Percentiles rank a stretch among this genome's conserved stretches.
These are phyloP conservation scores for Drosophila miranda DNA, from an alignment of 1,140 invertebrate species.

Conservation along the genomic window DNA sequence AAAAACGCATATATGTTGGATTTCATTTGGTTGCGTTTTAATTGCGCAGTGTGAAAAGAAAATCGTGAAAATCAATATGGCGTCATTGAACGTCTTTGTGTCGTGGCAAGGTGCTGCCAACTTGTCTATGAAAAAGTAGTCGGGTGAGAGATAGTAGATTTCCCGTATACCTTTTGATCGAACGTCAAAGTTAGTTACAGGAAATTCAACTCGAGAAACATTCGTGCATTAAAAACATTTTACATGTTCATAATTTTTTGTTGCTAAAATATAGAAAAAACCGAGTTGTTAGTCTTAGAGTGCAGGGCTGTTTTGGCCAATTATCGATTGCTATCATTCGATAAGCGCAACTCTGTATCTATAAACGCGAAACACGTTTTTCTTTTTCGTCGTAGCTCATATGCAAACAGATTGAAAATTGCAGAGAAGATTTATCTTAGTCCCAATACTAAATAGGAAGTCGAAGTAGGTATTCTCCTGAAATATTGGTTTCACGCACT, in stretches of 20 bases:
- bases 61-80: constrained; percentile 49
- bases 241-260: neutral
- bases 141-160: constrained; percentile 12
- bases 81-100: constrained; percentile 34
- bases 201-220: constrained; percentile 1
- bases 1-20: constrained; percentile 23
- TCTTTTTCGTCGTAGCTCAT: neutral
- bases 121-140: constrained; percentile 7
- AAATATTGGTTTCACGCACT: neutral
- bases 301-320: constrained; percentile 13
- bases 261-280: neutral
- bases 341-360: constrained; percentile 18
- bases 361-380: constrained; percentile 37
- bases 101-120: constrained; percentile 44
- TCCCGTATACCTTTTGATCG: constrained; percentile 6
- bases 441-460: constrained; percentile 20
- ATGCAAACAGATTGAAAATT: neutral
- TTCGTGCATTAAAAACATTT: constrained; percentile 18
- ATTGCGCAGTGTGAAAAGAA: constrained; percentile 44
- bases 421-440: constrained; percentile 10
- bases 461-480: neutral
- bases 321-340: constrained; percentile 24
- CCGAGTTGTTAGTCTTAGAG: constrained; percentile 16
- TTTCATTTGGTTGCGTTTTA: constrained; percentile 27
- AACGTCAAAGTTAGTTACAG: constrained; percentile 8